Base-by-base conservation (phyloP, 2,113 vertebrate genomes). In the Rhinopomastus cyanomelas region DNA sequence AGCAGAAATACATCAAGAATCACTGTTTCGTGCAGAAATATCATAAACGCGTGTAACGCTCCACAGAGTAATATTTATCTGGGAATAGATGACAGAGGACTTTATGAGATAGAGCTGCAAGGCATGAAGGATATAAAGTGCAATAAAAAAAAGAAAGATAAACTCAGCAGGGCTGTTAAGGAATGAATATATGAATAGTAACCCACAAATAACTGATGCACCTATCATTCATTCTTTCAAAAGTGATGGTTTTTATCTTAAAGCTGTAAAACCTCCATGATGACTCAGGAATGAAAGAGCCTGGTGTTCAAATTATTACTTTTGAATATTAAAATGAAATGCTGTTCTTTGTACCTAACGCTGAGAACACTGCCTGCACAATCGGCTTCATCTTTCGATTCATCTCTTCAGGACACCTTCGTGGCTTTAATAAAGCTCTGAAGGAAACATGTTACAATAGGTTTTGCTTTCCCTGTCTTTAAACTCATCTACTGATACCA, bases 51-150 rank as follows among this genome's bases (percentile, higher is more conserved):
- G 39, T 87, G 89, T 87, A 94, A 95, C 85, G 68, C 53, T 76
- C 92, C 79, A 92, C 89, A 87, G 57, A 57, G 49, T 82, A 90
- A 74, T 95, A 85, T 91, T 90, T 92, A 53, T 92, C 74, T 90
- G 73, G 55, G 62, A 88, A 75, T 17, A 88, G 73, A 88, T 79
- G 90, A 79, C 86, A 89, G 77, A 85, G 46, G 80, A 78, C 57
- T 92, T 95, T 84, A 94, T 87, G 86, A 92, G 62, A 87, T 15
- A 65, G 56, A 95, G 36, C 61, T 91, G 61, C 69, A 87, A 91
- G 39, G 65, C 77, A 75, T 92, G 85, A 94, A 90, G 73, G 82
- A 88, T 91, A 94, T 75, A 84, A 81, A 88, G n/a, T 69, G 51
- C 66, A 86, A 84, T 94, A 85, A 91, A 85, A 81, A 90, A 87